A percentile compares a stretch with the other conserved stretches of the same genome.
Conservation (phyloP, 2,888 invertebrate species). For the Trachelus tabidus region DNA sequence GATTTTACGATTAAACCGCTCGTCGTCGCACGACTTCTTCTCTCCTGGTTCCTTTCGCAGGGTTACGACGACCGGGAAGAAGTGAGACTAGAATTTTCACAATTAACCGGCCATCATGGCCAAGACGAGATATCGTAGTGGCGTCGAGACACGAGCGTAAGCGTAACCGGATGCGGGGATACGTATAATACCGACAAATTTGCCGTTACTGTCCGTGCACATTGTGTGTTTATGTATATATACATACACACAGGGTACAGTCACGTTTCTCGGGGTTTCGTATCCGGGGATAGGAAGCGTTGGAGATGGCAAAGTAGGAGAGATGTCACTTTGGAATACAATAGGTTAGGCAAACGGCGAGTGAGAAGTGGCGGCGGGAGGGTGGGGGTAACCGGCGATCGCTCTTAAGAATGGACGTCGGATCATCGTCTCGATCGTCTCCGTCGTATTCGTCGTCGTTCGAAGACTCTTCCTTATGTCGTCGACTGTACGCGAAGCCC, state of each 20-base stretch:
- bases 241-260: not conserved
- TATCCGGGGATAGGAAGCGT: not conserved
- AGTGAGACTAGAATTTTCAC: not conserved
- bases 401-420: not conserved
- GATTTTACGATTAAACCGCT: conserved; percentile 52
- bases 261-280: not conserved
- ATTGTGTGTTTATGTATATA: not conserved
- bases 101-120: not conserved
- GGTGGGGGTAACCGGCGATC: not conserved
- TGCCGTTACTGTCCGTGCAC: not conserved
- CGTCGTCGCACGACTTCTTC: conserved; percentile 8
- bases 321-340: not conserved
- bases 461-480: not conserved
- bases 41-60: conserved; percentile 12
- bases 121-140: not conserved
- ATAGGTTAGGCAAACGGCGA: not conserved
- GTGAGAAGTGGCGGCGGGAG: not conserved
- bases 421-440: not conserved
- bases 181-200: not conserved
- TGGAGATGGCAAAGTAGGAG: not conserved
- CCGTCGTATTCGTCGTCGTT: not conserved
- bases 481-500: conserved; percentile 7
- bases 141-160: not conserved
- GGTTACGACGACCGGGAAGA: not conserved
- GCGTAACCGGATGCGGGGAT: conserved; percentile 3